Percentiles rank a stretch among this genome's conserved stretches.
These are phyloP conservation scores for Mesoclemmys tuberculata DNA, from an alignment of 2,113 vertebrate genomes.

Conservation along the genomic window DNA sequence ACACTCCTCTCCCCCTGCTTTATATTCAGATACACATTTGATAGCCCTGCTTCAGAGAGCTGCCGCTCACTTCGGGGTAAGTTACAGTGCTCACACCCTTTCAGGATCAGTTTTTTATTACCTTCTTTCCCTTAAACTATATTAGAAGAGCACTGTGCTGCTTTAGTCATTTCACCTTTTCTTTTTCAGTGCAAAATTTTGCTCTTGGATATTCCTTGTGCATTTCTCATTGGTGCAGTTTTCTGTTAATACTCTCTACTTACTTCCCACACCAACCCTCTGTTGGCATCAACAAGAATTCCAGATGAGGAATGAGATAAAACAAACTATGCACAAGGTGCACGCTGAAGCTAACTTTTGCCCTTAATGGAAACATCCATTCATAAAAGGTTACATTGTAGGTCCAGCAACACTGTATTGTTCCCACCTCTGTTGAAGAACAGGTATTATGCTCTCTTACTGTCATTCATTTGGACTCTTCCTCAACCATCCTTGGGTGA, in stretches of 20 bases:
- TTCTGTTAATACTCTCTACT: not conserved
- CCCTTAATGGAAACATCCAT: not conserved
- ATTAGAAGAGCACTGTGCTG: not conserved
- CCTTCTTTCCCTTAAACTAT: not conserved
- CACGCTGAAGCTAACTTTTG: not conserved
- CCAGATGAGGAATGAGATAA: not conserved
- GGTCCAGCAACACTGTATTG: not conserved
- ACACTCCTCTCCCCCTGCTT: not conserved
- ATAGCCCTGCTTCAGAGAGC: not conserved
- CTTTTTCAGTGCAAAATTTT: not conserved
- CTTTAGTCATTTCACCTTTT: not conserved
- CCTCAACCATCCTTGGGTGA: not conserved
- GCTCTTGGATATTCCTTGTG: not conserved
- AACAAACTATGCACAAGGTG: not conserved
- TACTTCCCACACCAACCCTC: not conserved
- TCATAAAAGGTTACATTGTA: not conserved
- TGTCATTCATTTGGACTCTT: not conserved
- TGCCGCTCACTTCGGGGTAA: fast-evolving
- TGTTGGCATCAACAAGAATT: not conserved
- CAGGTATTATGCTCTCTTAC: not conserved
- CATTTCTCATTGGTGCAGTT: not conserved
- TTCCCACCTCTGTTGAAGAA: not conserved
- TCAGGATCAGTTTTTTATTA: not conserved
- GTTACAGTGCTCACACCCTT: not conserved
- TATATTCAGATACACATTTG: not conserved